A percentile compares a stretch with the other conserved stretches of the same genome.
Evolutionary conservation across 2,888 invertebrate genomes (phyloP).

Genomic region (Unio pictorum): DNA sequence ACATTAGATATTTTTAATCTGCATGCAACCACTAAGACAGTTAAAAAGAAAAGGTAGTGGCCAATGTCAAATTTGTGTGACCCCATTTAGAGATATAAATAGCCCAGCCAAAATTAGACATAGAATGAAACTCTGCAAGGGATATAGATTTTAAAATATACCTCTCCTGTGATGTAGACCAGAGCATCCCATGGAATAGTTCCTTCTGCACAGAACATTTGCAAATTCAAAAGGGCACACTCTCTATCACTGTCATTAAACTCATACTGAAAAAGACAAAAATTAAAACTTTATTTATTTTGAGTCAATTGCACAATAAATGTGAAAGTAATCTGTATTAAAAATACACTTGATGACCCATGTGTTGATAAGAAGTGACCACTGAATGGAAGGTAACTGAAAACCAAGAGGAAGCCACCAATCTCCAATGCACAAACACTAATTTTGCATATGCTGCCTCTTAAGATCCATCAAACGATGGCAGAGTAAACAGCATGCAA

Average conservation of each 20-base stretch:
- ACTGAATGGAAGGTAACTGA: no score
- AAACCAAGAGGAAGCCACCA: no score
- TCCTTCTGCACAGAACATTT: constrained; percentile 81
- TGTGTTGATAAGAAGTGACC: no score
- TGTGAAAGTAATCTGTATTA: background rate
- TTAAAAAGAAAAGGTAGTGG: no score
- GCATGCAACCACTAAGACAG: no score
- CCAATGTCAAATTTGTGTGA: background rate
- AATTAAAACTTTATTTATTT: background rate
- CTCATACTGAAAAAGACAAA: constrained; percentile 64
- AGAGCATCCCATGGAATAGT: constrained; percentile 91
- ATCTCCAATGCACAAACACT: no score
- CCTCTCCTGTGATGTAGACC: constrained; percentile 86
- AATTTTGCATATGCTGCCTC: no score
- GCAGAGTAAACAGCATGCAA: no score
- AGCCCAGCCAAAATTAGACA: background rate
- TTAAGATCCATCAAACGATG: no score
- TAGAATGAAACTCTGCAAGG: background rate
- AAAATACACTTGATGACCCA: no score
- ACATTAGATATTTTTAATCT: no score
- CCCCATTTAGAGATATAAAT: background rate
- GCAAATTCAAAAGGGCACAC: constrained; percentile 71
- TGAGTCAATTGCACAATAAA: background rate
- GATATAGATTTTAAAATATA: constrained; percentile 25
- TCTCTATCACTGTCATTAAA: constrained; percentile 72